Percentiles rank a stretch among this genome's conserved stretches.
These are phyloP conservation scores for Morelia viridis DNA, from an alignment of 2,797 vertebrate genomes.

Conservation along the genomic window DNA sequence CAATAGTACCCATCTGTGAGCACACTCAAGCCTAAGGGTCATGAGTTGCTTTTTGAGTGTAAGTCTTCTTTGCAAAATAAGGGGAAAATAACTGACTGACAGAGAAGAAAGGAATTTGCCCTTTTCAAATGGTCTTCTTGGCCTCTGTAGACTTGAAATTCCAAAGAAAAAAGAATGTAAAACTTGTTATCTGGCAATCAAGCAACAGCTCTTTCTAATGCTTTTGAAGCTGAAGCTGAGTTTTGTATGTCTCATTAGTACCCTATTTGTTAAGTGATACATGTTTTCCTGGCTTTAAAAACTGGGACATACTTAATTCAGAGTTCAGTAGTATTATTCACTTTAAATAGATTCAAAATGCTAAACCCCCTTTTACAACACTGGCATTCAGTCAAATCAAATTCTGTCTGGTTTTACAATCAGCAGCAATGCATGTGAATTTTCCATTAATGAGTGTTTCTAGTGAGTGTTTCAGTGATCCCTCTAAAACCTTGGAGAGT, in stretches of 20 bases:
- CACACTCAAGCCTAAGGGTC: not conserved
- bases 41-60: not conserved
- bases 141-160: not conserved
- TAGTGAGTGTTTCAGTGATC: not conserved
- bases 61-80: not conserved
- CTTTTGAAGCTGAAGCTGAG: not conserved
- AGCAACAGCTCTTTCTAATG: slow-evolving; percentile 1
- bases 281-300: slow-evolving; percentile 16
- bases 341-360: slow-evolving; percentile 3
- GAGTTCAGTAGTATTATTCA: not conserved
- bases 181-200: slow-evolving; percentile 8
- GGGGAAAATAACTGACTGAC: not conserved
- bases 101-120: slow-evolving; percentile 1
- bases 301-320: slow-evolving; percentile 2
- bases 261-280: not conserved
- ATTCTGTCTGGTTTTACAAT: not conserved
- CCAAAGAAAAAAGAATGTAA: slow-evolving; percentile 3
- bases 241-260: not conserved
- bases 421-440: not conserved
- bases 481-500: not conserved
- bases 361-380: not conserved
- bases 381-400: not conserved
- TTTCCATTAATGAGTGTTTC: not conserved
- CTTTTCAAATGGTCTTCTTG: slow-evolving; percentile 9
- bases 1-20: not conserved